Evolutionary conservation across 2,888 invertebrate species (phyloP), one percentile per base, ranked within the genome.

Genomic region (Phortica magna): DNA sequence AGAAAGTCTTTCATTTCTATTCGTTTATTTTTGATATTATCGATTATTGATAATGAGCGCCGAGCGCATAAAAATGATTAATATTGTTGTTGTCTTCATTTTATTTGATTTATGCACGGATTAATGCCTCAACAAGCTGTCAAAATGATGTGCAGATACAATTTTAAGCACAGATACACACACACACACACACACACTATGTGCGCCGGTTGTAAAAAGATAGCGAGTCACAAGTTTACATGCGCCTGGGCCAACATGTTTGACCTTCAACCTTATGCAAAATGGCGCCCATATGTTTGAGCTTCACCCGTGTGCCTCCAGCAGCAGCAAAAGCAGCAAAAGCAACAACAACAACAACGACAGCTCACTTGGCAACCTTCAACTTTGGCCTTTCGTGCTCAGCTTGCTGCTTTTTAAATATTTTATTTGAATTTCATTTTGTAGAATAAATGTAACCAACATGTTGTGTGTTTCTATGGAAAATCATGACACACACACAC

Each of bases 321-420:
- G 31, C 31, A 31, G 31, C 31, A 59, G 22, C 17, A 59, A 12
- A 59, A 31, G 31, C 31, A 59, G 22, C 17, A 59, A 12, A 59
- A 59, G 22, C 17, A 14, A 59, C 57, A 57, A 7, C n/a, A 7
- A 59, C 22, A 59, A 59, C 10, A 14, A 48, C 9, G 0, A 6
- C 14, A 48, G 14, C 9, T 48, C 10, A 48, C 9, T 48, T 48
- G 22, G 22, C 17, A 57, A 39, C 74, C 77, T 77, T 77, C 75
- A 77, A 72, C 73, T 75, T 77, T 77, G 75, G 67, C 77, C 75
- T 77, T 75, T 75, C 55, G 39, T 31, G 31, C 5, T 31, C 31
- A n/a, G n/a, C n/a, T n/a, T n/a, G n/a, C n/a, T n/a, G n/a, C n/a
- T n/a, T n/a, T n/a, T 31, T 31, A 31, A 31, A 31, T 31, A 31